Evolutionary conservation across 1,140 invertebrate genomes (phyloP), one percentile per base, ranked within the genome.

Genomic region (Drosophila lacertosa): DNA sequence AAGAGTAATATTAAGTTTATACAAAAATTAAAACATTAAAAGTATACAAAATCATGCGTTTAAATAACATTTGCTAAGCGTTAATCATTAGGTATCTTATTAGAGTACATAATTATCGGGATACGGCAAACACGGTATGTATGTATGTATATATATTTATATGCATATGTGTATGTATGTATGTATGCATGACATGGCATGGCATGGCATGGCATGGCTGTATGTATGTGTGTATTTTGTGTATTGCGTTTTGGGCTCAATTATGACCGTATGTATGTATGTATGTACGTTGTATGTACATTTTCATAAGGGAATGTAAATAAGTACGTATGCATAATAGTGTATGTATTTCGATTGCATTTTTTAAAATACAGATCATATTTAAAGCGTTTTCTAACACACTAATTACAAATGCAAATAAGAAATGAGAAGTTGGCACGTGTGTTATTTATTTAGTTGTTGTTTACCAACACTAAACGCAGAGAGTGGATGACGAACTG

Each of bases 51-150:
- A 71, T 66, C 73, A 76, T 76, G 73, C 73, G 55, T 54, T 62
- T 69, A 76, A 68, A 71, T 60, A 73, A 76, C 63, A 58, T 68
- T 76, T 76, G 58, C 55, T 73, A 76, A 58, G 57, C 57, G 57
- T 51, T 73, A 65, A 70, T 39, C 16, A 51, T 63, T 68, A 67
- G 24, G 16, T 58, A 54, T 74, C 44, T 71, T 68, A 76, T 53
- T 62, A 54, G 9, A 68, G 50, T 73, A 76, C 33, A 58, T 63
- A 68, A 75, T 63, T 76, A 73, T 73, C 69, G 57, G 57, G 18
- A 51, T 55, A 26, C 57, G 51, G 51, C 50, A 72, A 54, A 62
- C 58, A 68, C 26, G 40, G 4, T 7, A n/a, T 45, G 1, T 11
- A 45, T 6, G 24, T 13, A 4, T 11, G 22, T 22, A 10, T n/a